Base-by-base conservation (phyloP, 2,888 invertebrate genomes). In the Agrilus mali region DNA sequence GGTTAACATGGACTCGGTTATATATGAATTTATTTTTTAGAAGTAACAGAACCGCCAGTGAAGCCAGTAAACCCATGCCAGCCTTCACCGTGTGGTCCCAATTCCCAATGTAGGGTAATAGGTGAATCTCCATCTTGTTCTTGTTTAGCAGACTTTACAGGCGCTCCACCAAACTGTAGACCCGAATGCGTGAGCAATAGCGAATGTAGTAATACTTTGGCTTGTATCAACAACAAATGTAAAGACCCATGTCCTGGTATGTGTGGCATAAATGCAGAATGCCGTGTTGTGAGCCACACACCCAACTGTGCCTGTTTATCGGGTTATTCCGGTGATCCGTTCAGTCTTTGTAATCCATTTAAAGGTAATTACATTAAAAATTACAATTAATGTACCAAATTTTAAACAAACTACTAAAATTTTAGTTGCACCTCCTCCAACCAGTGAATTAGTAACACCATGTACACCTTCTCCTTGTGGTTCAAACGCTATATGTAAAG, bases 211-310 rank as follows among this genome's bases (percentile, higher is more conserved):
- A 76, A 74, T 54, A 74, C 80, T 55, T 67, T 75, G 57, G 83
- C 85, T 35, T 87, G 86, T 59, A 72, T 82, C 12, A 79, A 78
- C 57, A 75, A 79, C 56, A 83, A 81, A 69, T 87, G 86, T 61
- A 74, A 71, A 66, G 80, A 82, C 59, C 85, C 86, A 4, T 89
- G 89, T 55, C 69, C 69, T 0, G 82, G 80, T 44, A 71, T 80
- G 1, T 92, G 92, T 60, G 90, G 87, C 10, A 64, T 71, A 45
- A 78, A 77, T 51, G 82, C 86, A 6, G 63, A 76, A 45, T 87
- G 87, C 61, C 73, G 77, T 50, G 82, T 84, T 6, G 72, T 76
- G 56, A 85, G 80, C 63, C 83, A 73, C 76, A 86, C 63, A 69
- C 80, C 57, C 73, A 85, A 42, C 73, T 82, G 71, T 76, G 72